These are phyloP conservation scores for Aspidiotus rigidus DNA, from an alignment of 2,888 invertebrate species.

Conservation along the genomic window DNA sequence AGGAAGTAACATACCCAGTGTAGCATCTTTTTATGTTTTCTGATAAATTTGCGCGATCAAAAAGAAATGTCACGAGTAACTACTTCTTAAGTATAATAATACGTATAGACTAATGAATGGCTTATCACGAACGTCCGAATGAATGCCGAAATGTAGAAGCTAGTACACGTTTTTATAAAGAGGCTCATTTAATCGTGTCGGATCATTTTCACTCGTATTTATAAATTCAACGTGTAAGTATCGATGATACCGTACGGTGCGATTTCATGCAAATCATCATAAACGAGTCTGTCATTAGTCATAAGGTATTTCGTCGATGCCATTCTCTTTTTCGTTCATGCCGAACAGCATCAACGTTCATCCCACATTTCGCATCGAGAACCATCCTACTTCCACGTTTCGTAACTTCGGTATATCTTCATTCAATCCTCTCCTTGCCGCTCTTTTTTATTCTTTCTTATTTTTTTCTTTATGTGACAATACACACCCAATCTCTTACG, in stretches of 20 bases:
- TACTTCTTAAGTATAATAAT: no score
- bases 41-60: no score
- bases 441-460: neutral
- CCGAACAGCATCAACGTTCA: slow-evolving; percentile 18
- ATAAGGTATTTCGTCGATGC: slow-evolving; percentile 22
- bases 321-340: slow-evolving; percentile 20
- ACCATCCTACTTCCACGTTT: slow-evolving; percentile 27
- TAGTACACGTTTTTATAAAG: slow-evolving; percentile 18
- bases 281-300: slow-evolving; percentile 28
- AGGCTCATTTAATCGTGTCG: slow-evolving; percentile 11
- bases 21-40: neutral
- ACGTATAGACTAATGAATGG: no score
- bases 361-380: slow-evolving; percentile 16
- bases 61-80: no score
- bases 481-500: slow-evolving; percentile 27
- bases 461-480: slow-evolving; percentile 9
- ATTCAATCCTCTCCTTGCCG: neutral
- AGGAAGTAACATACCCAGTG: neutral
- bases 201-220: slow-evolving; percentile 25
- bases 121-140: neutral
- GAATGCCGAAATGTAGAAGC: slow-evolving; percentile 2
- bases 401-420: slow-evolving; percentile 10
- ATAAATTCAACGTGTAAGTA: slow-evolving; percentile 17
- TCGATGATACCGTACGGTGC: slow-evolving; percentile 15
- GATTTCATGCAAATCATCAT: slow-evolving; percentile 29